A percentile compares a stretch with the other conserved stretches of the same genome.
phyloP scores from a whole-genome alignment of 2,113 vertebrate species.

The Oncorhynchus tshawytscha region DNA sequence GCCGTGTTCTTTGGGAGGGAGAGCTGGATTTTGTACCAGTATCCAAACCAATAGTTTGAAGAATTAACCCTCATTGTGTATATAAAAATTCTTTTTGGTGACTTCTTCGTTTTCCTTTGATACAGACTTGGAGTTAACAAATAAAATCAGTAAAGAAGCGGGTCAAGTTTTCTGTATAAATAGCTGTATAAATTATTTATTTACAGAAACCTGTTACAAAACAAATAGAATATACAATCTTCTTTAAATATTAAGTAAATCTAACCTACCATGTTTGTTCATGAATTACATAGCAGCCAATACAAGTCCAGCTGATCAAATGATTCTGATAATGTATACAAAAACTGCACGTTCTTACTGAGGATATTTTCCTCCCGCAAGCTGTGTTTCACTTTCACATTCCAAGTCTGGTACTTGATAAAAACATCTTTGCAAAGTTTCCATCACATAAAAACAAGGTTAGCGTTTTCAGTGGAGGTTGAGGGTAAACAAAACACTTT shows the following conservation, averaged over 20 bases:
- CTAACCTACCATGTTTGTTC: constrained; percentile 98
- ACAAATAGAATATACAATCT: constrained; percentile 99
- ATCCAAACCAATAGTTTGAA: constrained; percentile 37
- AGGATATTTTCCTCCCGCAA: constrained; percentile 81
- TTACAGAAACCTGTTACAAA: constrained; percentile 99
- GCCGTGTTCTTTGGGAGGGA: constrained; percentile 21
- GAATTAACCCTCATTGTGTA: constrained; percentile 72
- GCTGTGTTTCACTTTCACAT: constrained; percentile 88
- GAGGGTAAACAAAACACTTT: constrained; percentile 62
- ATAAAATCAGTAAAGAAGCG: constrained; percentile 28
- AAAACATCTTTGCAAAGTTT: constrained; percentile 46
- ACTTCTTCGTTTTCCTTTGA: constrained; percentile 4
- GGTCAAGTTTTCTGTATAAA: constrained; percentile 90
- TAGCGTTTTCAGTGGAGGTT: constrained; percentile 52
- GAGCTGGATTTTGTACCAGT: constrained; percentile 29
- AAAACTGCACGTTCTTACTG: constrained; percentile 91
- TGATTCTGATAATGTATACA: constrained; percentile 92
- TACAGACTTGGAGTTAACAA: background rate
- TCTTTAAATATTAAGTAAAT: constrained; percentile 99
- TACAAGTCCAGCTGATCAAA: constrained; percentile 95
- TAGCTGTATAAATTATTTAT: constrained; percentile 99
- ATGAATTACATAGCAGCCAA: constrained; percentile 99
- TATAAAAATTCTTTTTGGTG: constrained; percentile 68
- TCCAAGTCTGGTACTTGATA: constrained; percentile 86
- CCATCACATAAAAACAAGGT: constrained; percentile 52